Conservation (phyloP, 2,113 vertebrate species). For the Centropus unirufus region DNA sequence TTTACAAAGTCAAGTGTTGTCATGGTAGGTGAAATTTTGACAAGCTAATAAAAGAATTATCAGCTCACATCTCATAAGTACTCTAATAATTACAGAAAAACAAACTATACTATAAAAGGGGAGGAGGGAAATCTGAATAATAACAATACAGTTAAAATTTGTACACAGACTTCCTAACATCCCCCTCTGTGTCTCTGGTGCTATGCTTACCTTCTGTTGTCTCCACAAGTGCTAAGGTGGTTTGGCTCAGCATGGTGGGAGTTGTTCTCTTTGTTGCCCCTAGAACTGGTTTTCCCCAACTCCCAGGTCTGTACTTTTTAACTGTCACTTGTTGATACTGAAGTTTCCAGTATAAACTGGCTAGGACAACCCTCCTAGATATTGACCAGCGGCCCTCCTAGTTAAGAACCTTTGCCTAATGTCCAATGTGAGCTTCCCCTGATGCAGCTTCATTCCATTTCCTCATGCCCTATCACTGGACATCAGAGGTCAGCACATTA, state of each 20-base stretch:
- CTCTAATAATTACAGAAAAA: background rate
- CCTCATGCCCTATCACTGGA: background rate
- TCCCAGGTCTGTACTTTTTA: background rate
- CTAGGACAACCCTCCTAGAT: too few relatives aligned
- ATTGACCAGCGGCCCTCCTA: too few relatives aligned
- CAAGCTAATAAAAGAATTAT: background rate
- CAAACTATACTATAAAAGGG: background rate
- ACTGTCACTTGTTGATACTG: background rate
- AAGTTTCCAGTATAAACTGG: background rate
- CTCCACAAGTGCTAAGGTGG: background rate
- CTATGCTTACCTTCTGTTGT: background rate
- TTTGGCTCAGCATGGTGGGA: background rate
- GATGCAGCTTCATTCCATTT: too few relatives aligned
- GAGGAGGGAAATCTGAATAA: background rate
- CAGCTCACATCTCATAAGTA: background rate
- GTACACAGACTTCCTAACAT: background rate
- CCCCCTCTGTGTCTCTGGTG: background rate
- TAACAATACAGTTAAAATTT: background rate
- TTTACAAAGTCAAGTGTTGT: background rate
- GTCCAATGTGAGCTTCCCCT: too few relatives aligned
- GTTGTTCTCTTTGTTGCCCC: background rate
- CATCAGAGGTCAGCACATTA: background rate
- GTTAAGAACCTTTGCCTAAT: too few relatives aligned
- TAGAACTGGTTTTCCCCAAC: background rate
- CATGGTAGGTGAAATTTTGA: background rate